These are phyloP conservation scores for Meloidogyne chitwoodi DNA, from an alignment of 1,140 invertebrate species.

Conservation along the genomic window DNA sequence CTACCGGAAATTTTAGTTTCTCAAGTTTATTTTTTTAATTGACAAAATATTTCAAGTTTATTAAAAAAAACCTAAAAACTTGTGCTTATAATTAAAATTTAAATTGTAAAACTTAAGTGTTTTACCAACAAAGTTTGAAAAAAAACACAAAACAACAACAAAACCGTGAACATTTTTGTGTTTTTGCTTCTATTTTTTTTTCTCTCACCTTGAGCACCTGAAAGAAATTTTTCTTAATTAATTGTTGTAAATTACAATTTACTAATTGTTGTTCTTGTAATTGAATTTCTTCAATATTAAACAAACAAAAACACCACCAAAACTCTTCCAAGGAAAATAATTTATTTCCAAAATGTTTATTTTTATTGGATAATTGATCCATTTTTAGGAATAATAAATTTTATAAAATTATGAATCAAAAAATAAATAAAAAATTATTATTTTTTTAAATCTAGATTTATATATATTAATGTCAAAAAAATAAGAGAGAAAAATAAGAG, in stretches of 20 bases:
- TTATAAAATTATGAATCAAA: neutral
- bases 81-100: neutral
- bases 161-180: neutral
- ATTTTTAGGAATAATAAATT: neutral
- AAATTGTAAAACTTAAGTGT: neutral
- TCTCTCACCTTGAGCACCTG: conserved; percentile 21
- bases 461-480: too few species aligned
- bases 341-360: neutral
- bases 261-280: neutral
- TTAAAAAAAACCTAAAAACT: neutral
- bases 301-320: conserved; percentile 2
- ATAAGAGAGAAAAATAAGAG: neutral
- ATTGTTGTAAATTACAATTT: neutral
- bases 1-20: too few species aligned
- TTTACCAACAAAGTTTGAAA: neutral
- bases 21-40: too few species aligned
- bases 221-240: conserved; percentile 1
- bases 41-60: neutral
- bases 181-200: neutral
- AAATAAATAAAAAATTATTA: neutral
- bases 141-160: neutral
- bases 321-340: neutral
- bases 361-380: neutral
- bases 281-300: neutral
- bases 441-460: neutral